A percentile compares a stretch with the other conserved stretches of the same genome.
These are phyloP conservation scores for Panagrolaimus sp. DNA, from an alignment of 1,140 invertebrate genomes.

Conservation along the genomic window DNA sequence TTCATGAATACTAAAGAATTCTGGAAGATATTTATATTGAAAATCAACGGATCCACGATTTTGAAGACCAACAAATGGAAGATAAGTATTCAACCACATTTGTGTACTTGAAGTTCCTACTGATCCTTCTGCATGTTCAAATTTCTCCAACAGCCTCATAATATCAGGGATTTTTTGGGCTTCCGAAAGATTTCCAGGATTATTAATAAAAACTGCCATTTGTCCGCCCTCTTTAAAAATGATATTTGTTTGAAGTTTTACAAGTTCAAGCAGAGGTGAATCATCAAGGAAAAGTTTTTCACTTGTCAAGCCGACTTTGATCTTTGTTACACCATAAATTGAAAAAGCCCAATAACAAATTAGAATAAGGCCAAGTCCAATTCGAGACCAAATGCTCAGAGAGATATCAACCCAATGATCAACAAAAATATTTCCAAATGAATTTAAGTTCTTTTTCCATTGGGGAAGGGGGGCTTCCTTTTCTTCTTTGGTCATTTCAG, in stretches of 20 bases:
- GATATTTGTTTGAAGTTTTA: conserved; percentile 54
- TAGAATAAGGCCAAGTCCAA: conserved; percentile 41
- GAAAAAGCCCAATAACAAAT: conserved; percentile 54
- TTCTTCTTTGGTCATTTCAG: conserved; percentile 23
- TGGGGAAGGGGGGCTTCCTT: neutral
- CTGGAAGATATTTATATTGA: conserved; percentile 57
- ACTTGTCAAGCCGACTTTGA: conserved; percentile 51
- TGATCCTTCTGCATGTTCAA: conserved; percentile 49
- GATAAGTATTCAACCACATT: conserved; percentile 55
- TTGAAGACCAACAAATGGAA: conserved; percentile 56
- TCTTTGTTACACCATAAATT: conserved; percentile 46
- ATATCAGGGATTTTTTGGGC: conserved; percentile 50
- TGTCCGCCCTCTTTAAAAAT: conserved; percentile 58
- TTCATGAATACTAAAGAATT: conserved; percentile 52
- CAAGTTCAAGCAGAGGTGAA: conserved; percentile 54
- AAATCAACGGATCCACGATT: conserved; percentile 56
- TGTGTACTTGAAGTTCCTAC: conserved; percentile 56
- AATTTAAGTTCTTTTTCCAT: conserved; percentile 21
- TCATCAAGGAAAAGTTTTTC: conserved; percentile 59
- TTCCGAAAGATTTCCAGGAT: conserved; percentile 51
- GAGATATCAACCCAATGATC: conserved; percentile 53
- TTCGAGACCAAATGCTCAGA: conserved; percentile 40
- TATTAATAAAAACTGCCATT: conserved; percentile 56
- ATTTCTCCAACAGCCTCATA: conserved; percentile 52
- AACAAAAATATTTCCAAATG: conserved; percentile 33